Base-by-base conservation (phyloP, 2,888 invertebrate species). In the Harpagoxenus sublaevis region DNA sequence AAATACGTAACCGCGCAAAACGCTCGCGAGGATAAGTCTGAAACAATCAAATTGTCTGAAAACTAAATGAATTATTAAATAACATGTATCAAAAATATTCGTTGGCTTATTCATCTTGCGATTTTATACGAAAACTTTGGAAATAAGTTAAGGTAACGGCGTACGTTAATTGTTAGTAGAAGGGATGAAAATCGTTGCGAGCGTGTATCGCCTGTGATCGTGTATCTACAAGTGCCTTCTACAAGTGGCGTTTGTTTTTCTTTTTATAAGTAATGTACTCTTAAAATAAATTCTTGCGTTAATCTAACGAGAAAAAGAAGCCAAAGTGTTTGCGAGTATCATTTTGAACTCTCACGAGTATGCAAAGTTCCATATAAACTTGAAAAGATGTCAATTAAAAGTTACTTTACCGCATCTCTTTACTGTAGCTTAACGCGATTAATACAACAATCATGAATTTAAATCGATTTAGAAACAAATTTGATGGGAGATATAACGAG, bases 131-230 rank as follows among this genome's bases (percentile, higher is more conserved):
- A 53, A 81, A 57, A 57, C 15, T 31, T 70, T 18, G 10, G 8
- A 78, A 28, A 55, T 65, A 65, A 51, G 9, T 39, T 81, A 28
- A 35, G 4, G 8, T 35, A 55, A n/a, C 53, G 57, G 31, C 15
- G 18, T 5, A 48, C 9, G 1, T 79, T 23, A 28, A 23, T 55
- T 68, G 55, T 66, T n/a, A 77, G 9, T 35, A 57, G 35, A 75
- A 18, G 8, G 35, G 8, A 70, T 55, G 53, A 62, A 48, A 39
- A 78, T 84, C 42, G 39, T 15, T 82, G 53, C 28, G 70, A 82
- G 74, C 82, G 39, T 78, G n/a, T n/a, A n/a, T n/a, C n/a, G n/a
- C 39, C 63, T 86, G 84, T 84, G 86, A 89, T 89, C 71, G 55
- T 82, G 48, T 66, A 42, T 70, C 28, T 51, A 74, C 60, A 65